Evolutionary conservation across 2,797 vertebrate genomes (phyloP).

Genomic region (Gobio occitaniae): DNA sequence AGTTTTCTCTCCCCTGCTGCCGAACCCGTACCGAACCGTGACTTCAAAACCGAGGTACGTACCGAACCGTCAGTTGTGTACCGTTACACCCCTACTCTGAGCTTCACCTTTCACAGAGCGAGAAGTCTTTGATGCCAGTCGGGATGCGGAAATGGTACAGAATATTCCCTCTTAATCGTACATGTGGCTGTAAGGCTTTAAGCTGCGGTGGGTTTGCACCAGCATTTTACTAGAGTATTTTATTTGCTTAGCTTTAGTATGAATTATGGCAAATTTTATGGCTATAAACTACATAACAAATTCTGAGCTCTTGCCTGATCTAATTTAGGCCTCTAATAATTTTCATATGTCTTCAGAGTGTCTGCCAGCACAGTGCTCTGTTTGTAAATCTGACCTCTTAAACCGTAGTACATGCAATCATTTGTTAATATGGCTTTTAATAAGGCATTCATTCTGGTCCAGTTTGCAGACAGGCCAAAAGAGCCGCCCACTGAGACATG

Average conservation of each 20-base stretch:
- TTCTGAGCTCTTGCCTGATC: constrained; percentile 22
- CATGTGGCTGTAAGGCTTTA: neutral
- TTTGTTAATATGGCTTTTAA: constrained; percentile 16
- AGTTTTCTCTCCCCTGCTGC: too few species aligned
- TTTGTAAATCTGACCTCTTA: constrained; percentile 21
- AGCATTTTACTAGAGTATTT: constrained; percentile 29
- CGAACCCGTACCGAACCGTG: too few species aligned
- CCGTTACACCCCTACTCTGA: neutral
- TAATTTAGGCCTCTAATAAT: constrained; percentile 45
- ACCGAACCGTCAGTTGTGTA: too few species aligned
- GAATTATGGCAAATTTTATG: constrained; percentile 42
- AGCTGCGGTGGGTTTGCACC: constrained; percentile 10
- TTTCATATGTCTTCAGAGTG: constrained; percentile 42
- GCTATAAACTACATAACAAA: constrained; percentile 40
- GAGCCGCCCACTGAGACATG: neutral
- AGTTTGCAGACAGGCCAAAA: neutral
- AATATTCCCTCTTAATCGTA: neutral
- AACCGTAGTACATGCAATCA: neutral
- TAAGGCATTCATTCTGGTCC: neutral
- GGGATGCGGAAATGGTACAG: neutral
- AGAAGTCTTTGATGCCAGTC: neutral
- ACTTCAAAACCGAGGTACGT: too few species aligned
- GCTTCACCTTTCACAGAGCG: constrained; percentile 60
- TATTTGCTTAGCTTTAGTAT: constrained; percentile 30
- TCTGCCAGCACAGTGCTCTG: constrained; percentile 23